Evolutionary conservation across 2,888 invertebrate species (phyloP).

Genomic region (Ametastegia equiseti): DNA sequence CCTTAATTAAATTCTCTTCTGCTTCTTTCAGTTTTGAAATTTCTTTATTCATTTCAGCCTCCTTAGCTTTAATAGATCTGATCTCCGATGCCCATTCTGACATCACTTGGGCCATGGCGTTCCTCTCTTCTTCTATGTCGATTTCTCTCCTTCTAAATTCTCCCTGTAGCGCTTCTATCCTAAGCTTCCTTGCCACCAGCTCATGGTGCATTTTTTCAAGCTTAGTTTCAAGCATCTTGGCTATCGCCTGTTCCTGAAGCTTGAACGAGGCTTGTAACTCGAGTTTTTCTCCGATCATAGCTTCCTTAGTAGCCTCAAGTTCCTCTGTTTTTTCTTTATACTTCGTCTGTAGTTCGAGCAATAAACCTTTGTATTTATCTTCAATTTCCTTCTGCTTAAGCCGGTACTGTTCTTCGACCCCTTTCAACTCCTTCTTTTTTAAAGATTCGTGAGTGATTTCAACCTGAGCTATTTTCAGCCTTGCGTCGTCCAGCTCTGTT

Average conservation of each 20-base stretch:
- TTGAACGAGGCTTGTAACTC: constrained; percentile 78
- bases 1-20: constrained; percentile 76
- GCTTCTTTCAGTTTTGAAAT: constrained; percentile 76
- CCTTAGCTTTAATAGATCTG: constrained; percentile 70
- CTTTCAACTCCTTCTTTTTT: constrained; percentile 78
- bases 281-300: constrained; percentile 77
- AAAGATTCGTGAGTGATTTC: constrained; percentile 69
- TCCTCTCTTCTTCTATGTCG: constrained; percentile 77
- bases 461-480: constrained; percentile 68
- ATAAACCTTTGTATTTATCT: constrained; percentile 76
- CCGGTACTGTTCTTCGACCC: constrained; percentile 78
- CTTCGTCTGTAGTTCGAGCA: constrained; percentile 77
- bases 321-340: constrained; percentile 78
- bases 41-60: constrained; percentile 76
- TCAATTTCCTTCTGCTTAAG: constrained; percentile 78
- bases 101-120: constrained; percentile 75
- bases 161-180: constrained; percentile 76
- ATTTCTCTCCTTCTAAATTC: constrained; percentile 78
- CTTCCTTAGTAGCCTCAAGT: constrained; percentile 77
- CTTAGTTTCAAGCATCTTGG: constrained; percentile 76
- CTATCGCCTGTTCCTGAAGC: constrained; percentile 78
- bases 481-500: constrained; percentile 64
- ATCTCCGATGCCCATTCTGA: constrained; percentile 68
- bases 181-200: constrained; percentile 62
- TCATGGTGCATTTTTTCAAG: constrained; percentile 64